A percentile compares a stretch with the other conserved stretches of the same genome.
Evolutionary conservation across 2,888 invertebrate genomes (phyloP).

Genomic region (Pseudococcus longispinus): DNA sequence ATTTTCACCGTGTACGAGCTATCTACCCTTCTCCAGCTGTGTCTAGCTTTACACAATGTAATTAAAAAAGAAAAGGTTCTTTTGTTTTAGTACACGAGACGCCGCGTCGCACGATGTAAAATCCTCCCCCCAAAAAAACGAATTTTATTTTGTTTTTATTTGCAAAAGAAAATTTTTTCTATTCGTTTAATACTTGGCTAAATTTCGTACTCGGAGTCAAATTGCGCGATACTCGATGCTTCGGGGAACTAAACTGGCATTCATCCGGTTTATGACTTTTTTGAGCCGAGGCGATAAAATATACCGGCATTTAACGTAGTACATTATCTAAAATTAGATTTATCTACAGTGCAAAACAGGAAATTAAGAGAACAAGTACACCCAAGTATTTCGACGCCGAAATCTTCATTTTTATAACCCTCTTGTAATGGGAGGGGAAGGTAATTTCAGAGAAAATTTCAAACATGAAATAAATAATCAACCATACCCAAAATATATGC

Average conservation of each 20-base stretch:
- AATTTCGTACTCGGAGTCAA: background rate
- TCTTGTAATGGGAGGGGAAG: background rate
- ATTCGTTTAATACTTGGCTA: background rate
- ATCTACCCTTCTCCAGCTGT: background rate
- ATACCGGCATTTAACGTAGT: background rate
- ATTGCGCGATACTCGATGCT: background rate
- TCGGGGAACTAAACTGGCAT: background rate
- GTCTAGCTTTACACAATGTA: background rate
- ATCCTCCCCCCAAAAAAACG: background rate
- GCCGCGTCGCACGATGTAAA: background rate
- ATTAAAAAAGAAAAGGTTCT: slow-evolving; percentile 6
- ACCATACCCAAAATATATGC: background rate
- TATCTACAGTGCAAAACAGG: background rate
- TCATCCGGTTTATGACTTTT: background rate
- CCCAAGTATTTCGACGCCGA: background rate
- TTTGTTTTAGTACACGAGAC: background rate
- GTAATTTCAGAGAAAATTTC: background rate
- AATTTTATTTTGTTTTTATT: background rate
- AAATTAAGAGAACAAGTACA: background rate
- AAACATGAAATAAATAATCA: background rate
- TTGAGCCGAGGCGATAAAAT: background rate
- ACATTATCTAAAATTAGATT: background rate
- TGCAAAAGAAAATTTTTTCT: background rate
- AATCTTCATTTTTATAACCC: background rate
- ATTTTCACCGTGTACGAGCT: background rate